Conservation (phyloP, 2,888 invertebrate genomes). For the Andrena flavipes region DNA sequence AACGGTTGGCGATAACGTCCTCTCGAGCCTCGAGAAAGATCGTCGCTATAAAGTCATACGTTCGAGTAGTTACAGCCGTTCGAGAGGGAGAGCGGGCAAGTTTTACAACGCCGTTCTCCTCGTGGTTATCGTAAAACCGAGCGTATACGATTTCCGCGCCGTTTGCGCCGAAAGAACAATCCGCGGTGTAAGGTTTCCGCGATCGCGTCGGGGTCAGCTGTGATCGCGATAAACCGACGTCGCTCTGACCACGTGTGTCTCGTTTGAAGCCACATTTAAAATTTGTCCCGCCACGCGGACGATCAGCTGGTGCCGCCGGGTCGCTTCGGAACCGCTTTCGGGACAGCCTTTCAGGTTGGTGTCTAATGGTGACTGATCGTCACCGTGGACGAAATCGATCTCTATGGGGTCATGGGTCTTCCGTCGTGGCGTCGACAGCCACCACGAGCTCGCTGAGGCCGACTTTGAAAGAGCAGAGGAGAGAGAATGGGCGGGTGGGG, state of each 20-base stretch:
- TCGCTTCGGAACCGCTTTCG: too few species aligned
- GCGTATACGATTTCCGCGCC: conserved; percentile 58
- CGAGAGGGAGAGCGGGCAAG: conserved; percentile 40
- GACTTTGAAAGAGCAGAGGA: not conserved
- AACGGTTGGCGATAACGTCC: conserved; percentile 41
- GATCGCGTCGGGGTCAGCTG: too few species aligned
- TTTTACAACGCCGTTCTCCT: conserved; percentile 39
- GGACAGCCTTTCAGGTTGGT: conserved; percentile 35
- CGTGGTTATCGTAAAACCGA: conserved; percentile 61
- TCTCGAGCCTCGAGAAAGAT: conserved; percentile 26
- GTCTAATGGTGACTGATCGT: conserved; percentile 79
- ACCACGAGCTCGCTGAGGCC: not conserved
- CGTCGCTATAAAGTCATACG: conserved; percentile 60
- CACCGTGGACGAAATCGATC: conserved; percentile 79
- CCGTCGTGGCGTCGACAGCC: conserved; percentile 47
- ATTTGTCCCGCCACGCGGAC: conserved; percentile 4
- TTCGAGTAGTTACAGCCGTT: conserved; percentile 44
- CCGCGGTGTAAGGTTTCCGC: conserved; percentile 60
- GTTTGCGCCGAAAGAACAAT: conserved; percentile 39
- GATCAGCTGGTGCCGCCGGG: not conserved
- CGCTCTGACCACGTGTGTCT: too few species aligned
- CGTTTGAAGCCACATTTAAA: not conserved
- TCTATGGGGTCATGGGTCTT: conserved; percentile 51
- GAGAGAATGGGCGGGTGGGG: conserved; percentile 21
- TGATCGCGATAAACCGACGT: too few species aligned